Base-by-base conservation (phyloP, 2,113 vertebrate genomes). In the Hemicordylus capensis region DNA sequence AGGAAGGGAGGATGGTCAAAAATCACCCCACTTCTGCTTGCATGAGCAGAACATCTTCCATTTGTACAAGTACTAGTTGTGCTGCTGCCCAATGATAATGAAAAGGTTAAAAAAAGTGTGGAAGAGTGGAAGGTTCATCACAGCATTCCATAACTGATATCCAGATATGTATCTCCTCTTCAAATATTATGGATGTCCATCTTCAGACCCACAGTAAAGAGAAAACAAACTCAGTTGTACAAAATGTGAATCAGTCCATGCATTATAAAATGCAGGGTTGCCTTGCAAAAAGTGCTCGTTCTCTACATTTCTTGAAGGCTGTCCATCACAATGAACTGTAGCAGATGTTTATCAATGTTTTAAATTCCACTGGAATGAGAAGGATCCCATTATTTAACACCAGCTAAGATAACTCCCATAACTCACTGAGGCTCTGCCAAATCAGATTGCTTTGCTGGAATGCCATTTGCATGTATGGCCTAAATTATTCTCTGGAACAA, bases 361-460 rank as follows among this genome's bases (percentile, higher is more conserved):
- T 34, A 15, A 58, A 86, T 85, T 72, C 15, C 83, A 8, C 72
- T 74, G 63, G 39, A 86, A 86, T 76, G 90, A 78, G 89, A 19
- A n/a, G 24, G 63, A 75, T 89, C 85, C 73, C 12, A 51, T 73
- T 91, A 85, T 76, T 82, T 81, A 91, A 87, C 17, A 80, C 14
- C 10, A 63, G 7, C 19, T 19, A 85, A 85, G 10, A 72, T 28
- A 85, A 26, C 10, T 37, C 88, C 63, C 61, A 54, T 85, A 84
- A 88, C 31, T 92, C 83, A 89, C 24, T 34, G 6, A 28, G 58
- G 28, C 22, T 28, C 63, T 81, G 48, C 86, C 76, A 91, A 59
- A 83, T 85, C 37, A 64, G 19, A 84, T 86, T 67, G 80, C 80
- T 85, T 86, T 79, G n/a, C 61, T 82, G 70, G 85, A 87, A 87